phyloP scores from a whole-genome alignment of 2,888 invertebrate species.

The Subacronicta megacephala region DNA sequence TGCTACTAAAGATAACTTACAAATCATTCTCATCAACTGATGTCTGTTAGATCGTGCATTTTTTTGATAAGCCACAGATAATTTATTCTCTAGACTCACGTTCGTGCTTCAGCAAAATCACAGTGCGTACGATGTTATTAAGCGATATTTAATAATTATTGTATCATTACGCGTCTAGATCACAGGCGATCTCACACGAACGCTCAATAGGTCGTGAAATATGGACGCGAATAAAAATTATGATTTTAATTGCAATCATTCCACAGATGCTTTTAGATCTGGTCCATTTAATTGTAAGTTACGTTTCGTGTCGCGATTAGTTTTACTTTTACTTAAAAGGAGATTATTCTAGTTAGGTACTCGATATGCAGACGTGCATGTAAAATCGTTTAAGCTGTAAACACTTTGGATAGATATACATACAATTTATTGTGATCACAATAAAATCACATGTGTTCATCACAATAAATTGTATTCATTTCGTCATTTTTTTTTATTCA shows the following conservation, averaged over 20 bases:
- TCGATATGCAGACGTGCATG: neutral
- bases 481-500: no score
- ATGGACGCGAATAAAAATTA: slow-evolving; percentile 14
- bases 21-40: slow-evolving; percentile 10
- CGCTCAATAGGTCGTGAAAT: slow-evolving; percentile 31
- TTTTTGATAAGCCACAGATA: slow-evolving; percentile 6
- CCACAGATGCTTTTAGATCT: slow-evolving; percentile 12
- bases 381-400: no score
- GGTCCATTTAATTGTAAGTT: slow-evolving; percentile 21
- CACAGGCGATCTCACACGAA: slow-evolving; percentile 18
- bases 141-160: slow-evolving; percentile 23
- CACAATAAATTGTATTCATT: no score
- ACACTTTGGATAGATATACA: no score
- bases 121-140: slow-evolving; percentile 17
- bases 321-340: slow-evolving; percentile 3
- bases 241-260: slow-evolving; percentile 23
- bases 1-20: neutral
- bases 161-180: slow-evolving; percentile 19
- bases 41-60: slow-evolving; percentile 2
- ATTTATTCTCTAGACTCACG: slow-evolving; percentile 17
- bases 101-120: slow-evolving; percentile 29
- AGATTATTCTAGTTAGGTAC: slow-evolving; percentile 5
- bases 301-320: slow-evolving; percentile 12
- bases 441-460: no score
- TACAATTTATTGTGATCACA: no score